Evolutionary conservation across 2,888 invertebrate species (phyloP).

Genomic region (Holacanthella duospinosa): DNA sequence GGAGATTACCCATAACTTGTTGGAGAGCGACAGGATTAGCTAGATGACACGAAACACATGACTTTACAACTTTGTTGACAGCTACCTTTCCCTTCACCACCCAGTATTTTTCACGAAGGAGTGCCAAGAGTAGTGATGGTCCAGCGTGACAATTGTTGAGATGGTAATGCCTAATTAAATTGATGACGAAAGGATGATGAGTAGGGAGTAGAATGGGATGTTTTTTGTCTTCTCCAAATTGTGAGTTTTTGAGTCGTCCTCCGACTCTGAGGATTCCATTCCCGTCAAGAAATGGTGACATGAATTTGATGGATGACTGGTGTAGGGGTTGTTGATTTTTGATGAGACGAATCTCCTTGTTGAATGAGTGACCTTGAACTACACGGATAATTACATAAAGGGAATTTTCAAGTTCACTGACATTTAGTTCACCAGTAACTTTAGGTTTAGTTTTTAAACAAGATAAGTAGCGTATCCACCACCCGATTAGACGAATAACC

Average conservation of each 20-base stretch:
- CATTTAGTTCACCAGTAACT: not conserved
- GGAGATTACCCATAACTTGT: conserved; percentile 38
- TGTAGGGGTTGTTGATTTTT: conserved; percentile 4
- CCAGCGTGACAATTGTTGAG: conserved; percentile 21
- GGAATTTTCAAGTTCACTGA: not conserved
- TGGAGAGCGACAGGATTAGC: conserved; percentile 5
- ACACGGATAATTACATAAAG: not conserved
- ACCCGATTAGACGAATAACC: too few relatives aligned
- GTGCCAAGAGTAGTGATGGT: conserved; percentile 9
- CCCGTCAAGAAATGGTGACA: conserved; percentile 25
- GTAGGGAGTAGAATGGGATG: conserved; percentile 27
- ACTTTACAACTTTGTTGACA: conserved; percentile 7
- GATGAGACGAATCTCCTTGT: not conserved
- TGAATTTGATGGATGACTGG: not conserved
- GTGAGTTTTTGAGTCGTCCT: conserved; percentile 20
- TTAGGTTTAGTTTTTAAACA: too few relatives aligned
- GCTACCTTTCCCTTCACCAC: conserved; percentile 14
- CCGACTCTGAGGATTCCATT: conserved; percentile 23
- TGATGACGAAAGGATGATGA: conserved; percentile 14
- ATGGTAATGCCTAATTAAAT: conserved; percentile 21
- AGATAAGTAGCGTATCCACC: too few relatives aligned
- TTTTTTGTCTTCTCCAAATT: conserved; percentile 15
- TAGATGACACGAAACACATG: conserved; percentile 25
- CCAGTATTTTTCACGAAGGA: conserved; percentile 16
- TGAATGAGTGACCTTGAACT: conserved; percentile 5